phyloP scores from a whole-genome alignment of 2,113 vertebrate species.

The Cnemophilus loriae region DNA sequence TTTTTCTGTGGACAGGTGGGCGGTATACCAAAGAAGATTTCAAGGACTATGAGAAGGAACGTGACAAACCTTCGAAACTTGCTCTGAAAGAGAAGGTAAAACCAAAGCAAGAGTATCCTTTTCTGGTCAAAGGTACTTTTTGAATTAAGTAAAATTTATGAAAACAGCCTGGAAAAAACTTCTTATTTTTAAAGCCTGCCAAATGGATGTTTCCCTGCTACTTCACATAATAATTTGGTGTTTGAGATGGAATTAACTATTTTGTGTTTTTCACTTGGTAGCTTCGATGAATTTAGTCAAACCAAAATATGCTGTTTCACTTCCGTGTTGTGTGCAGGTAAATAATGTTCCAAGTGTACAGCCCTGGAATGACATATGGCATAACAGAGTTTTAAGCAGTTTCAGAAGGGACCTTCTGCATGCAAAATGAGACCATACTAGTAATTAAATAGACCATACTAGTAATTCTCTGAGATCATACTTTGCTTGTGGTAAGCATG shows the following conservation, averaged over 20 bases:
- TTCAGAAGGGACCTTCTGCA: background rate
- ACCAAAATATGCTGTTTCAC: background rate
- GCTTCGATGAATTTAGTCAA: background rate
- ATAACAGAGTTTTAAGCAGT: background rate
- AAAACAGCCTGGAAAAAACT: background rate
- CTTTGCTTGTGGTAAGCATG: background rate
- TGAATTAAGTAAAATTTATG: background rate
- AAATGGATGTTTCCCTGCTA: background rate
- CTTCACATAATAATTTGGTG: background rate
- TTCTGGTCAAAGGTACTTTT: background rate
- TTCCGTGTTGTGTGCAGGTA: background rate
- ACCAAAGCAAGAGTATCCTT: constrained; percentile 95
- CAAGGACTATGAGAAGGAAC: constrained; percentile 90
- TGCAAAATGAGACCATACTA: background rate
- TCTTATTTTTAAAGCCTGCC: background rate
- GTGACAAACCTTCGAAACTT: constrained; percentile 81
- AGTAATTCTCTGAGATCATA: background rate
- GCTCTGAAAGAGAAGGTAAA: constrained; percentile 89
- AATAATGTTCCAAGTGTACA: background rate
- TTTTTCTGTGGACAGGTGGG: constrained; percentile 77
- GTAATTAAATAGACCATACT: too few species aligned
- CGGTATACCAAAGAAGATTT: constrained; percentile 94
- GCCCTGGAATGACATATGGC: background rate
- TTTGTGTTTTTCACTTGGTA: background rate
- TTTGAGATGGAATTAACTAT: background rate